These are phyloP conservation scores for Drosophila kikkawai DNA, from an alignment of 1,140 invertebrate species.

Conservation along the genomic window DNA sequence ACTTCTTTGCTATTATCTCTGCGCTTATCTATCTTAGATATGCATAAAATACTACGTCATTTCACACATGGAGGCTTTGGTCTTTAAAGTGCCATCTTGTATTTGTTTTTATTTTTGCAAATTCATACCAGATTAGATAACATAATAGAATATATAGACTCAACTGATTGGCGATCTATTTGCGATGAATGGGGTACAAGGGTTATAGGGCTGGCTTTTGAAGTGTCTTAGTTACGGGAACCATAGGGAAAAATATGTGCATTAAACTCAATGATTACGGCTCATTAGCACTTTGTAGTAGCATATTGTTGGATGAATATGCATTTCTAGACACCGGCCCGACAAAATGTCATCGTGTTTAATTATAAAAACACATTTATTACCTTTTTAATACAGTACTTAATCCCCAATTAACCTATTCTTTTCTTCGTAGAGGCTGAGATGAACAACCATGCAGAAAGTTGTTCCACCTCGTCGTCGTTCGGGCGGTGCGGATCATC, in stretches of 20 bases:
- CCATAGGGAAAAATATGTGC: background rate
- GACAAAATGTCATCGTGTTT: background rate
- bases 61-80: conserved; percentile 19
- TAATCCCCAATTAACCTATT: background rate
- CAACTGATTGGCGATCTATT: conserved; percentile 39
- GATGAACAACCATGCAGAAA: conserved; percentile 68
- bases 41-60: conserved; percentile 28
- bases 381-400: background rate
- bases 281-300: background rate
- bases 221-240: conserved; percentile 13
- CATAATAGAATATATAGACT: conserved; percentile 33
- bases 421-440: conserved; percentile 45
- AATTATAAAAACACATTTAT: conserved; percentile 1
- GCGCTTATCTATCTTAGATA: conserved; percentile 19
- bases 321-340: no score
- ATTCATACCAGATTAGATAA: conserved; percentile 42
- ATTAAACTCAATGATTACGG: conserved; percentile 1
- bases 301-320: background rate
- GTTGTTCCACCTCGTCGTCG: conserved; percentile 54
- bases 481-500: conserved; percentile 57
- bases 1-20: background rate
- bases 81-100: conserved; percentile 29
- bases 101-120: conserved; percentile 27
- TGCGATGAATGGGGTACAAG: conserved; percentile 34
- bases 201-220: conserved; percentile 31